phyloP scores from a whole-genome alignment of 2,113 vertebrate species.

The Turnix velox region DNA sequence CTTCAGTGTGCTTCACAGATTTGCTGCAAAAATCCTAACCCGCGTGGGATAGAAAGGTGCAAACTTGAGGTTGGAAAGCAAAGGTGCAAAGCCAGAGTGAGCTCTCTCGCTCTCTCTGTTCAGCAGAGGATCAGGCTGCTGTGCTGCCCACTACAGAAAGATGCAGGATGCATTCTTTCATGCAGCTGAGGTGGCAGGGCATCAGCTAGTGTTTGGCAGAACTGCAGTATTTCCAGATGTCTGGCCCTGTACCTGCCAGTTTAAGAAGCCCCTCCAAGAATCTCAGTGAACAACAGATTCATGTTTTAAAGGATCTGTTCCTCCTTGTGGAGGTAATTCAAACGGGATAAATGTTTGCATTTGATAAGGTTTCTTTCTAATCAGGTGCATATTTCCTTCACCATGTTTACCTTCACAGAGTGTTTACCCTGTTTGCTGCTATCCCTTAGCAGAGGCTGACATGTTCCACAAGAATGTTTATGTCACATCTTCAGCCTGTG shows the following conservation, averaged over 20 bases:
- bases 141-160: neutral
- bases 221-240: slow-evolving; percentile 8
- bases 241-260: neutral
- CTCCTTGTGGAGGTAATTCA: neutral
- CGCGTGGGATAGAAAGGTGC: slow-evolving; percentile 9
- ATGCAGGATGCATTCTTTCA: neutral
- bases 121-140: neutral
- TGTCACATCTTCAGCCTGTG: neutral
- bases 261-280: slow-evolving; percentile 11
- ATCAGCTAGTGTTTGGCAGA: neutral
- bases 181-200: slow-evolving; percentile 37
- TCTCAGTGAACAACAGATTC: neutral
- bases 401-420: neutral
- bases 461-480: neutral
- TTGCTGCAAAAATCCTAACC: slow-evolving; percentile 30
- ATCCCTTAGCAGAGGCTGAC: slow-evolving; percentile 19
- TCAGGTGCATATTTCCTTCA: neutral
- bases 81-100: slow-evolving; percentile 54
- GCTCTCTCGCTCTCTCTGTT: slow-evolving; percentile 7
- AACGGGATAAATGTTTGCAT: slow-evolving; percentile 16
- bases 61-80: slow-evolving; percentile 44
- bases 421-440: neutral
- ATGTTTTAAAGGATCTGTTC: slow-evolving; percentile 7
- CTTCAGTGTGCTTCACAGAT: slow-evolving; percentile 17
- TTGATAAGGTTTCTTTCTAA: neutral